Percentiles rank a stretch among this genome's conserved stretches.
These are phyloP conservation scores for Lacerta agilis DNA, from an alignment of 2,797 vertebrate genomes.

Conservation along the genomic window DNA sequence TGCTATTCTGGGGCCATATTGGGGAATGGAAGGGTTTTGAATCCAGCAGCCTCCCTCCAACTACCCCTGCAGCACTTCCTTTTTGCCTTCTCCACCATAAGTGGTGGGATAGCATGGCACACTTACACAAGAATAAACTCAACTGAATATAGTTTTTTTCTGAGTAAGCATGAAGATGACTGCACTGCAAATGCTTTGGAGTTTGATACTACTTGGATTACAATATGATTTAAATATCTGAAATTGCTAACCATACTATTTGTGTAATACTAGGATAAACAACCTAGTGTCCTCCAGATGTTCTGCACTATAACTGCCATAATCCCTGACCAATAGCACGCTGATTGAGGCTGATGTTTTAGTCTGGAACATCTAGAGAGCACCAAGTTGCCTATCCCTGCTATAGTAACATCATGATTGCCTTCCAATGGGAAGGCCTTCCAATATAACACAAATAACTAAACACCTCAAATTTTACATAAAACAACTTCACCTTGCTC, in stretches of 20 bases:
- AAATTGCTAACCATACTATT: not conserved
- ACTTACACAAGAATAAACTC: not conserved
- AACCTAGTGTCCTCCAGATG: no score
- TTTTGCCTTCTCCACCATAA: no score
- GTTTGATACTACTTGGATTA: not conserved
- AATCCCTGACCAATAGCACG: no score
- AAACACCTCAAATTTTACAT: not conserved
- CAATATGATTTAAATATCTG: not conserved
- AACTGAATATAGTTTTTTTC: not conserved
- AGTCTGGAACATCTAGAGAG: no score
- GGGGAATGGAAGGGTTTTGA: no score
- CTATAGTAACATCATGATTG: not conserved
- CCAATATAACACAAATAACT: not conserved
- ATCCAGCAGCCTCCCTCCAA: no score
- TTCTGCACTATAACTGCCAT: no score
- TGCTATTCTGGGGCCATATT: no score
- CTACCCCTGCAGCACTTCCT: no score
- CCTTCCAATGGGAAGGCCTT: not conserved
- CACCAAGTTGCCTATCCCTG: no score
- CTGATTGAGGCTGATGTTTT: no score
- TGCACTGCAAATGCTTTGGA: not conserved
- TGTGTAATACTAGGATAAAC: not conserved
- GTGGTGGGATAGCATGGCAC: not conserved
- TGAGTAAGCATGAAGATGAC: not conserved
- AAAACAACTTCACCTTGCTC: conserved; percentile 68